Conservation (phyloP, 2,113 vertebrate species). For the Melanostigma gelatinosum region DNA sequence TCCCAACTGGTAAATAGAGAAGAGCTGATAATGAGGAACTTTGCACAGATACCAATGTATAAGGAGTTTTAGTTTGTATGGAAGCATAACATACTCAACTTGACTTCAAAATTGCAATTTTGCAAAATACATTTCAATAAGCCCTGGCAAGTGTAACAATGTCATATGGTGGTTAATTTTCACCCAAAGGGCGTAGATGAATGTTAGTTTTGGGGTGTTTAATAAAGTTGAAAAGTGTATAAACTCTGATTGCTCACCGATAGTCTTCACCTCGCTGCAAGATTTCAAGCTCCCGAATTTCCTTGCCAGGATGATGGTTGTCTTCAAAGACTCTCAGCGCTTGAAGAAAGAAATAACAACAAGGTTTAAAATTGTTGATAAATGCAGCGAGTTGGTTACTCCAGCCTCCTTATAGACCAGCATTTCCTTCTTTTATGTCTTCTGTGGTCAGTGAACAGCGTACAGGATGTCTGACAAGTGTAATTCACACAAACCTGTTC, state of each 20-base stretch:
- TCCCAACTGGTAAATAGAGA: conserved; percentile 61
- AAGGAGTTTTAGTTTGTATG: neutral
- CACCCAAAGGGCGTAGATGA: neutral
- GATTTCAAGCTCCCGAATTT: conserved; percentile 44
- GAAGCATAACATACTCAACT: neutral
- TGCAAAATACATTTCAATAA: neutral
- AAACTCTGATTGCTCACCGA: conserved; percentile 38
- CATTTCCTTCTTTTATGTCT: neutral
- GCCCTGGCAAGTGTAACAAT: neutral
- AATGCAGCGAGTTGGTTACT: neutral
- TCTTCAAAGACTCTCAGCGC: conserved; percentile 61
- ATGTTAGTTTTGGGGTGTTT: neutral
- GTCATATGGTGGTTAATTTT: neutral
- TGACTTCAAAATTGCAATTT: neutral
- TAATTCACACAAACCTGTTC: conserved; percentile 58
- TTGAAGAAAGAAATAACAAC: neutral
- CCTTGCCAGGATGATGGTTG: neutral
- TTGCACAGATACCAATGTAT: neutral
- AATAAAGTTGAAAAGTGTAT: neutral
- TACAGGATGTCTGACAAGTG: neutral
- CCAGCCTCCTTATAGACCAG: neutral
- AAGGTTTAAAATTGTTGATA: neutral
- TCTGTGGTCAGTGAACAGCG: neutral
- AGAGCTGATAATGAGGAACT: neutral
- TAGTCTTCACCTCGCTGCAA: conserved; percentile 30